Evolutionary conservation across 2,888 invertebrate genomes (phyloP), one percentile per base, ranked within the genome.

Genomic region (Heliconius hortense): DNA sequence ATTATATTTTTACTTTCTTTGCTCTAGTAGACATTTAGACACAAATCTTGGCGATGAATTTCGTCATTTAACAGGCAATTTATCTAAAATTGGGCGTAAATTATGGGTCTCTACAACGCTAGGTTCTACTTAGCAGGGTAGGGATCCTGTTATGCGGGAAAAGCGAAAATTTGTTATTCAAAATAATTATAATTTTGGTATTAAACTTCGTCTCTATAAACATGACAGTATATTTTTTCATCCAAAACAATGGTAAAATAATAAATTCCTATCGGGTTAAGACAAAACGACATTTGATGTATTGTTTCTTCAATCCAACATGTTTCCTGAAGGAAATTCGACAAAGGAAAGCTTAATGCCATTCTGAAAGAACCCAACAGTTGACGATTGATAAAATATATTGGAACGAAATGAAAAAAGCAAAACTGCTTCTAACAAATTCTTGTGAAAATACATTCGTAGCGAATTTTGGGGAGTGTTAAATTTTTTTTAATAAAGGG

Each of bases 301-400:
- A 77, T 77, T 75, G 77, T 73, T 77, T 76, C 77, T 75, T 79
- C 75, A 77, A 78, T 76, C 56, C 63, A 73, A 73, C 74, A 78
- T 74, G 77, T 77, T 78, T 76, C 77, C 69, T 71, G 72, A 71
- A 77, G 78, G 63, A 78, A 79, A 77, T 79, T 78, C 74, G 72
- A 79, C 80, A 78, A 79, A 79, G 78, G 78, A 77, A 74, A 79
- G 72, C 77, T 77, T 79, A 81, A 81, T 79, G 77, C 79, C 76
- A 80, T 81, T 82, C 80, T 79, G n/a, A n/a, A n/a, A n/a, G n/a
- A n/a, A n/a, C 78, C 75, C 77, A 76, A 74, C 63, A 74, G 73
- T 75, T 77, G 77, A 72, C 74, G 70, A 74, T 73, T 78, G 77
- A 76, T 77, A 74, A 76, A 77, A 77, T 77, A 76, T 79, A 79